These are phyloP conservation scores for Micromussa lordhowensis DNA, from an alignment of 92 coral and sea anemone species.

Conservation along the genomic window DNA sequence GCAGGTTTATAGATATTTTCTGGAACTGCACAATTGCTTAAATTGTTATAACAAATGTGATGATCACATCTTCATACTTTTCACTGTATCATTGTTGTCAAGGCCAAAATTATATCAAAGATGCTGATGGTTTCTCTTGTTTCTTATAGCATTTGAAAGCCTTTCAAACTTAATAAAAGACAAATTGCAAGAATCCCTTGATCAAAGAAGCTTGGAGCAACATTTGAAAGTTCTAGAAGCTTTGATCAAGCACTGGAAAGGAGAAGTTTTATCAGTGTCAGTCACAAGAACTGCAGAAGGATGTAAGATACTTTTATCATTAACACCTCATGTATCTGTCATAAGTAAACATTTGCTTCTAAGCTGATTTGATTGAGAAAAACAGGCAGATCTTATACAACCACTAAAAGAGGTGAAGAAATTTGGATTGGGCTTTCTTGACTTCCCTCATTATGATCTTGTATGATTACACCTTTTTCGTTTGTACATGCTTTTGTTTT, in stretches of 20 bases:
- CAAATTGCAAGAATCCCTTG: slow-evolving; percentile 39
- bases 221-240: slow-evolving; percentile 37
- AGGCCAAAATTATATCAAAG: neutral
- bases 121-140: neutral
- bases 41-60: too few relatives aligned
- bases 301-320: slow-evolving; percentile 3
- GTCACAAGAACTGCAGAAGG: slow-evolving; percentile 37
- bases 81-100: neutral
- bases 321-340: neutral
- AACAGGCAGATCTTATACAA: too few relatives aligned
- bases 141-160: slow-evolving; percentile 52
- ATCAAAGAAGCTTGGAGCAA: slow-evolving; percentile 13
- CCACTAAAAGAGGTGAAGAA: too few relatives aligned
- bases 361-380: too few relatives aligned
- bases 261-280: slow-evolving; percentile 40
- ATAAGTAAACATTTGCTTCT: too few relatives aligned
- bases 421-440: too few relatives aligned
- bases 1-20: too few relatives aligned
- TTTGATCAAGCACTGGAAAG: slow-evolving; percentile 49
- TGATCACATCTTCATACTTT: too few relatives aligned
- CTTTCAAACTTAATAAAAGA: slow-evolving; percentile 41
- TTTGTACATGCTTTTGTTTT: too few relatives aligned
- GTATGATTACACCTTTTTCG: too few relatives aligned
- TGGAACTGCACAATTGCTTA: too few relatives aligned
- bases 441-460: too few relatives aligned